Evolutionary conservation across 2,888 invertebrate species (phyloP).

Genomic region (Criorhina ranunculi): DNA sequence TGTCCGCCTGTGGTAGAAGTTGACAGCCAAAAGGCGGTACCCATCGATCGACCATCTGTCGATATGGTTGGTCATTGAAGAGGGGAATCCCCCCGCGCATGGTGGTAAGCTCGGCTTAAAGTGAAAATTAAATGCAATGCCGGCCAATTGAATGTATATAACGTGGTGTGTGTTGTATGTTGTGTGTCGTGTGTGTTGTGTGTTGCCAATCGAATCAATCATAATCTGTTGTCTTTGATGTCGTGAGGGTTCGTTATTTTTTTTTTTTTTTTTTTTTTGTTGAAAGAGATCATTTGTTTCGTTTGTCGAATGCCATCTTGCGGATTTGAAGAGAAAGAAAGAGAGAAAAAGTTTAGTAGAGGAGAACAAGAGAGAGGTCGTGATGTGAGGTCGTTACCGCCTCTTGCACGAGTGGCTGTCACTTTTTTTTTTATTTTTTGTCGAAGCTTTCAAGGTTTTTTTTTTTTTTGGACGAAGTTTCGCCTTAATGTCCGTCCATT

Average conservation of each 20-base stretch:
- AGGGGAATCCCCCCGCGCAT: not conserved
- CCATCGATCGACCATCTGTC: slow-evolving; percentile 71
- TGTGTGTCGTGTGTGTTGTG: slow-evolving; percentile 56
- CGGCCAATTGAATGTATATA: slow-evolving; percentile 54
- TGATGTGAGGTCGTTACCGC: slow-evolving; percentile 74
- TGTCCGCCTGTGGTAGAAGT: slow-evolving; percentile 62
- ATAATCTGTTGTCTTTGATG: slow-evolving; percentile 75
- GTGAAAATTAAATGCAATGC: slow-evolving; percentile 61
- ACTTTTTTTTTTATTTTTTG: slow-evolving; percentile 41
- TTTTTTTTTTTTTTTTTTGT: slow-evolving; percentile 30
- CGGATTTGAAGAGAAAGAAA: slow-evolving; percentile 53
- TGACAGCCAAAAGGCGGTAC: slow-evolving; percentile 76
- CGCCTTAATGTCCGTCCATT: slow-evolving; percentile 36
- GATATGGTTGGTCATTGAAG: slow-evolving; percentile 18
- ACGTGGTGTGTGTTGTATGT: slow-evolving; percentile 40
- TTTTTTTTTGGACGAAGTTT: slow-evolving; percentile 45
- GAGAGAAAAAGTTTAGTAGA: slow-evolving; percentile 34
- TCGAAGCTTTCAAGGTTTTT: slow-evolving; percentile 58
- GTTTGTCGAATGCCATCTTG: slow-evolving; percentile 70
- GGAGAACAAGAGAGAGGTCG: slow-evolving; percentile 63
- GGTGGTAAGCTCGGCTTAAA: slow-evolving; percentile 11
- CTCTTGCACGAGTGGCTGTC: slow-evolving; percentile 70
- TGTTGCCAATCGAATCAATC: slow-evolving; percentile 76
- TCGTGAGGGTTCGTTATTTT: slow-evolving; percentile 63
- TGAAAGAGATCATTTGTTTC: slow-evolving; percentile 72